phyloP scores from a whole-genome alignment of 2,797 vertebrate species.

The Choloepus didactylus region DNA sequence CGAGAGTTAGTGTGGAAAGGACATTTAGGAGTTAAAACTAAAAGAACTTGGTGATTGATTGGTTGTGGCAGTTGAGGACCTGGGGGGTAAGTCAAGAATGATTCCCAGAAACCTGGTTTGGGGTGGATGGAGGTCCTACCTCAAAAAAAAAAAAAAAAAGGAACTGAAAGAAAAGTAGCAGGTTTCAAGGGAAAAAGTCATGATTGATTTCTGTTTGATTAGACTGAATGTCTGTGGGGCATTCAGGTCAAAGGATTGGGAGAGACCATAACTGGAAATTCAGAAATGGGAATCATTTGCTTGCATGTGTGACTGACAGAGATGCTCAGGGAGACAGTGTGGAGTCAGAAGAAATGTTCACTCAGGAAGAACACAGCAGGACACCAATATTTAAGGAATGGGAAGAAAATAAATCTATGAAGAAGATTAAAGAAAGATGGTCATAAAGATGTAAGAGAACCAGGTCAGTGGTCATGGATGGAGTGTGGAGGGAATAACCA shows the following conservation, averaged over 20 bases:
- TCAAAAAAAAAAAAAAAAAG: background rate
- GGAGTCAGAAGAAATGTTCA: background rate
- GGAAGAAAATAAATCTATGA: background rate
- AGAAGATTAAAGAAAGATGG: background rate
- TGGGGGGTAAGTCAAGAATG: background rate
- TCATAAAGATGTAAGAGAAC: background rate
- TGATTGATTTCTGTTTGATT: background rate
- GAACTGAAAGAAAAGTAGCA: background rate
- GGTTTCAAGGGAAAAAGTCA: background rate
- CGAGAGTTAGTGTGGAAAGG: background rate
- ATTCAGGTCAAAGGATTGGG: background rate
- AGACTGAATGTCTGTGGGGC: background rate
- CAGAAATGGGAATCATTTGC: background rate
- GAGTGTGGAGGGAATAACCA: background rate
- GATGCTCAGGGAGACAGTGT: background rate
- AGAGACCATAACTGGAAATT: background rate
- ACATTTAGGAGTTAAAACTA: background rate
- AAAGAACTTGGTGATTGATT: conserved; percentile 38
- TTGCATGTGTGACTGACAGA: background rate
- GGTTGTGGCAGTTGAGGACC: background rate
- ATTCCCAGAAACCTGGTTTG: conserved; percentile 3
- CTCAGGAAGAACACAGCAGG: background rate
- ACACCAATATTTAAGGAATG: no score
- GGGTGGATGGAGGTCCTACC: background rate
- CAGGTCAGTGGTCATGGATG: background rate